Evolutionary conservation across 2,888 invertebrate genomes (phyloP).

Genomic region (Corbicula japonica): DNA sequence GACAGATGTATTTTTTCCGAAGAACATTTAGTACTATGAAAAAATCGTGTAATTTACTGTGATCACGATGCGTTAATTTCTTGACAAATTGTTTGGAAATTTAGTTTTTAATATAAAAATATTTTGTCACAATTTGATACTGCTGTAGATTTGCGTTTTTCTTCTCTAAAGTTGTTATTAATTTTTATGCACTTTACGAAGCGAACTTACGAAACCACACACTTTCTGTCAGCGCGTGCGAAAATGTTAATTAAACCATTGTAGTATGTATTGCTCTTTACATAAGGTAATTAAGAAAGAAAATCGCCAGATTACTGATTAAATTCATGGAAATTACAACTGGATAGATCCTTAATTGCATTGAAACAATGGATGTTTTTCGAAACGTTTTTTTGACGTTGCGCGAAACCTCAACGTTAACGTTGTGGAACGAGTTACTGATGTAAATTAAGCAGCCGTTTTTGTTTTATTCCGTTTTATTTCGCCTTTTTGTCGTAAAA

Average conservation of each 20-base stretch:
- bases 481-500: constrained; percentile 46
- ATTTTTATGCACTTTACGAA: neutral
- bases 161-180: neutral
- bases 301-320: constrained; percentile 30
- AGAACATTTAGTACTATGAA: no score
- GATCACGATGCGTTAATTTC: no score
- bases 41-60: no score
- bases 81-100: no score
- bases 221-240: neutral
- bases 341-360: constrained; percentile 14
- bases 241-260: constrained; percentile 19
- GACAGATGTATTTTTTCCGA: no score
- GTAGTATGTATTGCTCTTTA: constrained; percentile 20
- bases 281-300: constrained; percentile 28
- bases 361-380: constrained; percentile 23
- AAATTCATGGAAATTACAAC: constrained; percentile 18
- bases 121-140: no score
- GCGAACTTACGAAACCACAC: neutral
- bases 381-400: constrained; percentile 26
- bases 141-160: constrained; percentile 5
- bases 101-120: no score
- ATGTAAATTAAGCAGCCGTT: constrained; percentile 54
- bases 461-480: constrained; percentile 60
- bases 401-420: constrained; percentile 27
- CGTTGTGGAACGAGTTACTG: constrained; percentile 43